Evolutionary conservation across 2,113 vertebrate genomes (phyloP).

Genomic region (Channa argus): DNA sequence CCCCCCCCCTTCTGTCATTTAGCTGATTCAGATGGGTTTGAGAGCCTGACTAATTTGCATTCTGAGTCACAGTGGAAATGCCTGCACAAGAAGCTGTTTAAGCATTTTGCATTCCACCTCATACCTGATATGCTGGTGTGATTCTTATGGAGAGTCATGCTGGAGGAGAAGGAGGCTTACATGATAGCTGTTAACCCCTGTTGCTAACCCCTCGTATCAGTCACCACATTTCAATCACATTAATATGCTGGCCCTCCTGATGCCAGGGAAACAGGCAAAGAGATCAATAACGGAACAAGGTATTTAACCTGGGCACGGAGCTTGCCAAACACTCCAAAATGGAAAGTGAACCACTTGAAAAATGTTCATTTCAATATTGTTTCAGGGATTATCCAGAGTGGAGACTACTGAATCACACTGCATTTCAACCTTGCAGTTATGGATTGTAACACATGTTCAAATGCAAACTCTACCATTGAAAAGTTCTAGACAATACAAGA

Average conservation of each 20-base stretch:
- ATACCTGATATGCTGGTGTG: constrained; percentile 33
- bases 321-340: constrained; percentile 52
- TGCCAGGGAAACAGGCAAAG: constrained; percentile 54
- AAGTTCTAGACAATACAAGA: too few species aligned
- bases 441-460: background rate
- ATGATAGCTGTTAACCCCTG: constrained; percentile 35
- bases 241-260: constrained; percentile 34
- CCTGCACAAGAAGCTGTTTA: constrained; percentile 45
- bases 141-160: constrained; percentile 24
- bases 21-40: constrained; percentile 39
- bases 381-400: constrained; percentile 22
- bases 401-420: background rate
- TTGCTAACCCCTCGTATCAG: constrained; percentile 50
- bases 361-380: constrained; percentile 33
- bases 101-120: constrained; percentile 51
- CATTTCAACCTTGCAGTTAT: constrained; percentile 9
- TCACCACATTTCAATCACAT: constrained; percentile 62
- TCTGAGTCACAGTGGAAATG: constrained; percentile 37
- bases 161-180: constrained; percentile 49
- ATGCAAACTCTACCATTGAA: background rate
- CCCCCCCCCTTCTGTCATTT: constrained; percentile 17
- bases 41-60: constrained; percentile 59
- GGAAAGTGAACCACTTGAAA: constrained; percentile 33
- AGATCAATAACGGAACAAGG: constrained; percentile 60
- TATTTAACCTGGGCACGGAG: constrained; percentile 55